Evolutionary conservation across 2,797 vertebrate species (phyloP).

Genomic region (Agapornis canus): DNA sequence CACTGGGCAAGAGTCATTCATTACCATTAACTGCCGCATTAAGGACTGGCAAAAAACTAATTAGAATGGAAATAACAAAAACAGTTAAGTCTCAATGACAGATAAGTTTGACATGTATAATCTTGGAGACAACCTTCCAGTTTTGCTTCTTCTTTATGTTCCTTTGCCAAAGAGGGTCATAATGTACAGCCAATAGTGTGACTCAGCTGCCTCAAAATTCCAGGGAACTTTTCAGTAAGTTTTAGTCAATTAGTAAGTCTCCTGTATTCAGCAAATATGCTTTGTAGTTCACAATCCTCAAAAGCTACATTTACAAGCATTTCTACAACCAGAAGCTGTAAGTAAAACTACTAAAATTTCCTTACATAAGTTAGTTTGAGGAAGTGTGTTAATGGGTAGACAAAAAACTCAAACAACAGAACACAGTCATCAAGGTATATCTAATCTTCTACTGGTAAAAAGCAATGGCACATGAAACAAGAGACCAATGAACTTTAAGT

Average conservation of each 20-base stretch:
- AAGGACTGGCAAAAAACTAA: background rate
- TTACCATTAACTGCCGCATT: background rate
- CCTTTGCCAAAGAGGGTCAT: background rate
- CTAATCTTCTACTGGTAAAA: background rate
- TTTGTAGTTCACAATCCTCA: background rate
- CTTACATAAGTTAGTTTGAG: background rate
- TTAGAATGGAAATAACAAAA: background rate
- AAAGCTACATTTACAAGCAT: background rate
- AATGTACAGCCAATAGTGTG: constrained; percentile 11
- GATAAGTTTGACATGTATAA: background rate
- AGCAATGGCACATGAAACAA: background rate
- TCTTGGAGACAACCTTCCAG: background rate
- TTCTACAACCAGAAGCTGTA: background rate
- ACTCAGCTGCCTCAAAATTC: background rate
- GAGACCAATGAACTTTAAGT: background rate
- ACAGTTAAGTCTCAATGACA: background rate
- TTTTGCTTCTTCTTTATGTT: background rate
- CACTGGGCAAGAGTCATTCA: background rate
- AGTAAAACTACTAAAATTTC: background rate
- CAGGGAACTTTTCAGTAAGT: background rate
- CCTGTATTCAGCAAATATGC: background rate
- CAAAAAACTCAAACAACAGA: background rate
- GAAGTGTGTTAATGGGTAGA: fast-evolving
- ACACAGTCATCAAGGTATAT: background rate
- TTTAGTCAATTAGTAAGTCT: background rate